Percentiles rank a stretch among this genome's conserved stretches.
These are phyloP conservation scores for Lathamus discolor DNA, from an alignment of 2,113 vertebrate species.

Conservation along the genomic window DNA sequence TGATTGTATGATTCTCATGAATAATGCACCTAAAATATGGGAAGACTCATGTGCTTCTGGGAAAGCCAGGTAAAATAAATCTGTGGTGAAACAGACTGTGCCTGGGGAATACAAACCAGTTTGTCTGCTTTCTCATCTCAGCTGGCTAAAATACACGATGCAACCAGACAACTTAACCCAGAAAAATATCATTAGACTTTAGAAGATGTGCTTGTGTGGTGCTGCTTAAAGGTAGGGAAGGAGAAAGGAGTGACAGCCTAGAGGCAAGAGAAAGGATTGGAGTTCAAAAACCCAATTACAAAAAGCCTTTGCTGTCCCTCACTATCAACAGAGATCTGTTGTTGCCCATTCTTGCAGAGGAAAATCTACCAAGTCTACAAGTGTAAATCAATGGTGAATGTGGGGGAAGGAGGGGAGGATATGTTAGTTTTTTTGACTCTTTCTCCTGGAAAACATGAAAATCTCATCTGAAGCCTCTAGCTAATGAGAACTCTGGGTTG, in stretches of 20 bases:
- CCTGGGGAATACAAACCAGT: neutral
- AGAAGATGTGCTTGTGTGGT: neutral
- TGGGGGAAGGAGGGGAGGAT: neutral
- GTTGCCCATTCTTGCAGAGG: neutral
- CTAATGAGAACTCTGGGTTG: neutral
- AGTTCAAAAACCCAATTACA: neutral
- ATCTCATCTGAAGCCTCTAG: neutral
- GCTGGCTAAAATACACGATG: neutral
- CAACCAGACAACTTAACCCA: neutral
- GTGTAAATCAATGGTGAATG: neutral
- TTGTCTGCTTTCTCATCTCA: neutral
- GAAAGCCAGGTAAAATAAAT: neutral
- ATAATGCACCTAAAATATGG: neutral
- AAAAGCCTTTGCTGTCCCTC: neutral
- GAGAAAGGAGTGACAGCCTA: neutral
- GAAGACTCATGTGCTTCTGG: neutral
- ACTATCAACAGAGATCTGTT: neutral
- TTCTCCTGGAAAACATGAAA: neutral
- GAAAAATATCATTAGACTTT: neutral
- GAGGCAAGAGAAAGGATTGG: neutral
- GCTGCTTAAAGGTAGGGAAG: neutral
- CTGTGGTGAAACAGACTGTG: neutral
- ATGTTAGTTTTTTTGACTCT: neutral
- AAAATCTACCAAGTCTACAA: neutral
- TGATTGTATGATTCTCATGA: neutral